phyloP scores from a whole-genome alignment of 2,113 vertebrate species.

The Dasyprocta punctata region DNA sequence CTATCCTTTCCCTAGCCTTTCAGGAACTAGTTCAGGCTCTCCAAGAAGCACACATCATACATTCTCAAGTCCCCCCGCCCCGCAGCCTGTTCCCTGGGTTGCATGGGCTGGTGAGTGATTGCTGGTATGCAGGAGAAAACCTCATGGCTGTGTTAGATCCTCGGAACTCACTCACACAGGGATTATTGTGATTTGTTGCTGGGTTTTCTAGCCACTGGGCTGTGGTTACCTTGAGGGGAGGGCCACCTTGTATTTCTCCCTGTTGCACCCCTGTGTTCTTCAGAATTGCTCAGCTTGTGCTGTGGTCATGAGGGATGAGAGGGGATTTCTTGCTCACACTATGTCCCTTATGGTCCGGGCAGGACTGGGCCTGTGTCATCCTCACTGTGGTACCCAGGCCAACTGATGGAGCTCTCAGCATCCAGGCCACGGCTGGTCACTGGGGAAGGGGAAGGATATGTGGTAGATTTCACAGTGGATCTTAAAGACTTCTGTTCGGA shows the following conservation, averaged over 20 bases:
- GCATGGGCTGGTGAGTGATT: neutral
- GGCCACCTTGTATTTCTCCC: neutral
- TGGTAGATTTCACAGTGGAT: neutral
- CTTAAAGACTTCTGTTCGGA: neutral
- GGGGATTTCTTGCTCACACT: neutral
- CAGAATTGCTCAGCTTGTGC: neutral
- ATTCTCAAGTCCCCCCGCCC: neutral
- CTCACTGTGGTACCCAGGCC: neutral
- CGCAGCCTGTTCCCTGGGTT: neutral
- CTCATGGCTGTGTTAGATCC: neutral
- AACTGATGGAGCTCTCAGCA: neutral
- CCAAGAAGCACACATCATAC: neutral
- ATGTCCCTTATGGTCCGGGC: neutral
- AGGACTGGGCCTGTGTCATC: neutral
- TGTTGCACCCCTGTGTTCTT: fast-evolving
- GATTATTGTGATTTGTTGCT: neutral
- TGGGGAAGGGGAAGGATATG: neutral
- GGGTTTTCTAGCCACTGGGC: neutral
- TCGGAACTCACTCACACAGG: neutral
- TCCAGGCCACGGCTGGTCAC: neutral
- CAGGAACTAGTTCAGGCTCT: neutral
- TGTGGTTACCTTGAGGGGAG: neutral
- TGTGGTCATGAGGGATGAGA: neutral
- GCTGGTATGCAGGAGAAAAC: neutral
- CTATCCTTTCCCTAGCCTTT: neutral